Evolutionary conservation across 1,140 invertebrate genomes (phyloP), one percentile per base, ranked within the genome.

Genomic region (Ceratina calcarata): DNA sequence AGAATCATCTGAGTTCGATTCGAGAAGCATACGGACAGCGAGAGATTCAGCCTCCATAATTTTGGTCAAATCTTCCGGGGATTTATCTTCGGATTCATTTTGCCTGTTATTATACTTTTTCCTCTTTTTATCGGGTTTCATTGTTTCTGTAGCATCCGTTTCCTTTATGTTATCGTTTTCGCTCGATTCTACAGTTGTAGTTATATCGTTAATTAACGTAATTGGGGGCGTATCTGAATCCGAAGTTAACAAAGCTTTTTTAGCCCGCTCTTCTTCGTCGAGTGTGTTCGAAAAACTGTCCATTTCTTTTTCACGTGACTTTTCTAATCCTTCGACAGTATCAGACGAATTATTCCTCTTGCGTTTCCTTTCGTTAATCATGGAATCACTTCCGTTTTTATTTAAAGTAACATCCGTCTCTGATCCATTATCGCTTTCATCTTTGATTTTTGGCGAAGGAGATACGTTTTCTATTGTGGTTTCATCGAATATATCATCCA

Each of bases 1-100:
- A 60, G 75, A 82, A 20, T 84, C 70, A 1, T 87, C 76, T 0
- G 82, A 84, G 62, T 80, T 67, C 55, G 82, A 82, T 13, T 85
- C 70, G 15, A 82, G 81, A 8, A 83, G 76, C 13, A 22, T 20
- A 27, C 18, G 68, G 3, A 85, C 81, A 16, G 62, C 71, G 45
- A 1, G 27, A 18, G 65, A 1, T 27, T 87, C 78, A 7, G 1
- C 8, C 0, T 70, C 49, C 13, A 55, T 55, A 2, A 18, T 57
- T 10, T 55, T 55, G 18, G 2, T 13, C 18, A 18, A 18, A 57
- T n/a, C 55, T 57, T 57, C 55, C 16, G 13, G 53, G 2, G 55
- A 57, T 7, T 16, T 4, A 57, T 57, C 55, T 57, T 57, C 55
- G 4, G 16, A 0, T 24, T 57, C 37, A 6, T 0, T 10, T 45